Conservation (phyloP, 2,113 vertebrate species). For the Dasyprocta punctata region DNA sequence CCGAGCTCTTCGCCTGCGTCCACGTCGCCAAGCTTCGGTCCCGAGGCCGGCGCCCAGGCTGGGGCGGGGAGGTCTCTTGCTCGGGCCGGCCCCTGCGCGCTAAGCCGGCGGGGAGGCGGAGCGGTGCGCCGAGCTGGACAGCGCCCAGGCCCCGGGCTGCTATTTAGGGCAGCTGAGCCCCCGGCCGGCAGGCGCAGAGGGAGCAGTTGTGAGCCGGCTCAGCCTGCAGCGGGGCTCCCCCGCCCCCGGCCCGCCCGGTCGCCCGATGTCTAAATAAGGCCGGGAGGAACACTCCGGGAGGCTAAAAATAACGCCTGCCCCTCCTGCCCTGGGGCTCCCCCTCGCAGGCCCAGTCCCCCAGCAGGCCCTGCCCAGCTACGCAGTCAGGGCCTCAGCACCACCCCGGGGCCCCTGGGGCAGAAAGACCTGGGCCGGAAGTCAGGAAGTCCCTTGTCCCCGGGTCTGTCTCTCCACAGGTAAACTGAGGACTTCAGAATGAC, state of each 20-base stretch:
- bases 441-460: background rate
- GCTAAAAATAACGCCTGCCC: conserved; percentile 78
- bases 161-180: conserved; percentile 68
- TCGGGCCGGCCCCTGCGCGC: background rate
- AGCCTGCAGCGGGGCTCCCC: background rate
- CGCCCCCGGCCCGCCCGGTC: conserved; percentile 56
- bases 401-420: accelerated
- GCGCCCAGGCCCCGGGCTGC: conserved; percentile 24
- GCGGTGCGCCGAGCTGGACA: background rate
- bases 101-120: background rate
- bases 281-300: conserved; percentile 48
- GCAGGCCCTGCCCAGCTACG: too few relatives aligned
- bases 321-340: conserved; percentile 50
- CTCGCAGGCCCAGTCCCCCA: background rate
- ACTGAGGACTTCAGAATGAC: background rate
- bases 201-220: too few relatives aligned
- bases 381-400: accelerated
- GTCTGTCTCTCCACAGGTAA: background rate
- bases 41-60: background rate
- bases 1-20: too few relatives aligned
- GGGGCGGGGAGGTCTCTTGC: background rate
- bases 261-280: conserved; percentile 81
- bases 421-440: background rate
- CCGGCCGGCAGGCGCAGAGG: too few relatives aligned
- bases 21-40: background rate